Evolutionary conservation across 1,140 invertebrate species (phyloP).

Genomic region (Cardiocondyla obscurior): DNA sequence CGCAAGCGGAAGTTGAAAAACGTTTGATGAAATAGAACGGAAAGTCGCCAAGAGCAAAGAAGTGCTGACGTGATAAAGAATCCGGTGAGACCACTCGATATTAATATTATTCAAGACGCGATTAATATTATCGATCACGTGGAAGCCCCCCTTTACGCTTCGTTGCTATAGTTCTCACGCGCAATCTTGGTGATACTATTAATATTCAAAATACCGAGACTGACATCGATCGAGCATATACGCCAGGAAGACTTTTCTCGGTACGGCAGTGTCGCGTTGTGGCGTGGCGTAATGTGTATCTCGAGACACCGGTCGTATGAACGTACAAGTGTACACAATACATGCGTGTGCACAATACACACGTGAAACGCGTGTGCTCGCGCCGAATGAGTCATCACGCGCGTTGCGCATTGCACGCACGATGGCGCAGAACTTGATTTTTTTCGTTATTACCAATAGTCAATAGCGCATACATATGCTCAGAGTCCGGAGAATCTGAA

Average conservation of each 20-base stretch:
- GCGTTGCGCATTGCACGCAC: constrained; percentile 44
- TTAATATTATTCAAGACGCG: constrained; percentile 26
- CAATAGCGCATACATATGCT: constrained; percentile 9
- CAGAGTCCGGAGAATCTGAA: background rate
- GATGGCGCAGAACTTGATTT: constrained; percentile 48
- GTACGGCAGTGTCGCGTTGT: constrained; percentile 44
- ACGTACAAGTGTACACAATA: constrained; percentile 51
- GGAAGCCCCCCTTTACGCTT: constrained; percentile 16
- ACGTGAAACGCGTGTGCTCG: constrained; percentile 31
- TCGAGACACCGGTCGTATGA: constrained; percentile 50
- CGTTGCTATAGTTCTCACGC: constrained; percentile 46
- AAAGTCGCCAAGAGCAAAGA: background rate
- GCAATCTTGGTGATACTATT: constrained; percentile 36
- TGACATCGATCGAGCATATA: constrained; percentile 26
- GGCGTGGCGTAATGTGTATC: constrained; percentile 43
- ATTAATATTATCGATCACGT: constrained; percentile 41
- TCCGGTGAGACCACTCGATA: background rate
- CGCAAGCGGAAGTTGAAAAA: background rate
- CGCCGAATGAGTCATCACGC: constrained; percentile 49
- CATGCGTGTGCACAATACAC: constrained; percentile 23
- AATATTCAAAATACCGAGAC: constrained; percentile 40
- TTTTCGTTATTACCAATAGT: constrained; percentile 28
- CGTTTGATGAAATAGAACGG: background rate
- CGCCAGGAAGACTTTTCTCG: constrained; percentile 18
- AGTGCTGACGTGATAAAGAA: constrained; percentile 1